Percentiles rank a stretch among this genome's conserved stretches.
These are phyloP conservation scores for Prionace glauca DNA, from an alignment of 2,797 vertebrate species.

Conservation along the genomic window DNA sequence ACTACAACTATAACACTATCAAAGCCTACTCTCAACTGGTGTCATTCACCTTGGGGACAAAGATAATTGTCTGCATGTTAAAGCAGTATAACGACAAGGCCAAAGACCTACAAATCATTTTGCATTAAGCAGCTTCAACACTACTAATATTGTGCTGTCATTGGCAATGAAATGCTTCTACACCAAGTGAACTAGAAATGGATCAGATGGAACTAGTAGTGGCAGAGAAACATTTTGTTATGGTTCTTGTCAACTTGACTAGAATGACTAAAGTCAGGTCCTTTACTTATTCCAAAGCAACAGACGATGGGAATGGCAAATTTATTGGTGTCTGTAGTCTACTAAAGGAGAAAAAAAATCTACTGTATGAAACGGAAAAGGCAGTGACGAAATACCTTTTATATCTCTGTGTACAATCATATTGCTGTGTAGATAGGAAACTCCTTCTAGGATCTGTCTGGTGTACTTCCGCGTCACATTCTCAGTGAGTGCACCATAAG, in stretches of 20 bases:
- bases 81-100: not conserved
- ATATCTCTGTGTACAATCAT: conserved; percentile 93
- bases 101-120: not conserved
- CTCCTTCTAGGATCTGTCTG: conserved; percentile 82
- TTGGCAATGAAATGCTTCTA: not conserved
- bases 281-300: not conserved
- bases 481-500: conserved; percentile 82
- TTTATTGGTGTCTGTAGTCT: not conserved
- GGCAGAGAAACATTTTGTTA: not conserved
- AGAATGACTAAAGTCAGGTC: not conserved
- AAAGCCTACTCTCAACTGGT: not conserved
- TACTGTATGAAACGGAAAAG: not conserved
- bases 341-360: not conserved
- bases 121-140: not conserved
- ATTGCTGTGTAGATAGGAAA: conserved; percentile 85
- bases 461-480: conserved; percentile 84
- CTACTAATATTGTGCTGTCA: not conserved
- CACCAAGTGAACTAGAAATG: not conserved
- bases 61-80: not conserved
- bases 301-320: not conserved
- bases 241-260: not conserved
- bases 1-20: not conserved
- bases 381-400: conserved; percentile 65
- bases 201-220: not conserved
- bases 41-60: not conserved